These are phyloP conservation scores for Amphiura filiformis DNA, from an alignment of 35 echinoderm and acorn worm species.

Conservation along the genomic window DNA sequence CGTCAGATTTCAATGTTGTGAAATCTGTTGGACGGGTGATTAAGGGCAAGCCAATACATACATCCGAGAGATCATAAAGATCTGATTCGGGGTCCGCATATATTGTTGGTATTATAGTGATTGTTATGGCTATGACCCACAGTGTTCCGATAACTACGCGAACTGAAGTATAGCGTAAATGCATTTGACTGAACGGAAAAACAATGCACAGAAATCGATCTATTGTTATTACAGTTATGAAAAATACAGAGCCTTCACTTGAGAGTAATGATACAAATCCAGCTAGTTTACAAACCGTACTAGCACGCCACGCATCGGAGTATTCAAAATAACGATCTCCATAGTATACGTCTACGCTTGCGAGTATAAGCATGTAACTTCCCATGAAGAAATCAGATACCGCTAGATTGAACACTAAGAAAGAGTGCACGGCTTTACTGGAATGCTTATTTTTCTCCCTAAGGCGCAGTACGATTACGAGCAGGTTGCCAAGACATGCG, in stretches of 20 bases:
- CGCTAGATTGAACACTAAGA: conserved; percentile 42
- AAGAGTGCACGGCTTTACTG: conserved; percentile 26
- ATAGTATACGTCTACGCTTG: conserved; percentile 37
- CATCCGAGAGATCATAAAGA: conserved; percentile 48
- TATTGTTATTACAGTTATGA: conserved; percentile 56
- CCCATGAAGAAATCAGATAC: conserved; percentile 76
- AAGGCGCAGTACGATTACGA: conserved; percentile 42
- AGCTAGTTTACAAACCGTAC: conserved; percentile 39
- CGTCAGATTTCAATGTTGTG: too few species aligned
- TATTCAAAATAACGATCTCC: conserved; percentile 49
- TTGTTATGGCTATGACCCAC: conserved; percentile 29
- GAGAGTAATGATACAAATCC: conserved; percentile 39
- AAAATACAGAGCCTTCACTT: conserved; percentile 59
- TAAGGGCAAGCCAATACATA: conserved; percentile 59
- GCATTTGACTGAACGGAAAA: too few species aligned
- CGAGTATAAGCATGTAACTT: too few species aligned
- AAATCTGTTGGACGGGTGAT: too few species aligned
- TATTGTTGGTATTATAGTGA: conserved; percentile 33
- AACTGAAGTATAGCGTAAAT: too few species aligned
- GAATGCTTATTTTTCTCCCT: not conserved
- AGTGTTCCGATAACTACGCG: not conserved
- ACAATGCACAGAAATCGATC: conserved; percentile 53
- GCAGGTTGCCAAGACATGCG: conserved; percentile 48
- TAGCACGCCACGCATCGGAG: too few species aligned
- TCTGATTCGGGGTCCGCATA: conserved; percentile 8